Conservation (phyloP, 2,888 invertebrate species). For the Eupithecia pulchellata region DNA sequence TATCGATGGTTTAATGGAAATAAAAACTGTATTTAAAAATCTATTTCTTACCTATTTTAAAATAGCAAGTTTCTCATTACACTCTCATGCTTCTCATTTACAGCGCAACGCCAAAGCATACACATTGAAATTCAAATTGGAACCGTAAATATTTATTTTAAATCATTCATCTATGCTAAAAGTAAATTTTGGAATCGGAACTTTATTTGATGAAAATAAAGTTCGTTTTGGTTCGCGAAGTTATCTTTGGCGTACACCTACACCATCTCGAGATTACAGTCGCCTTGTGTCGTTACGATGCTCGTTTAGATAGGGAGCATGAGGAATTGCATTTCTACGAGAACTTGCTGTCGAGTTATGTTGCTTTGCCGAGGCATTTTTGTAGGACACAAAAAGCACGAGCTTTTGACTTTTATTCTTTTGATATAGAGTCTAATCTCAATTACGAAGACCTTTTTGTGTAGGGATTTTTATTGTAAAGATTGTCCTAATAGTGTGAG, state of each 20-base stretch:
- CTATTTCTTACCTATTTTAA: neutral
- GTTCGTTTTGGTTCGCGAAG: slow-evolving; percentile 53
- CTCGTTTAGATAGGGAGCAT: slow-evolving; percentile 82
- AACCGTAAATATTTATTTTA: slow-evolving; percentile 53
- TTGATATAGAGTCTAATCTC: neutral
- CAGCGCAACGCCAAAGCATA: slow-evolving; percentile 20
- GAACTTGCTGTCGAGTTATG: slow-evolving; percentile 55
- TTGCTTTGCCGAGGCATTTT: slow-evolving; percentile 26
- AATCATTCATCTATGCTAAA: slow-evolving; percentile 54
- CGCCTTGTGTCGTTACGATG: slow-evolving; percentile 76
- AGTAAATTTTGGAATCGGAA: slow-evolving; percentile 40
- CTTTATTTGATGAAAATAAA: slow-evolving; percentile 47
- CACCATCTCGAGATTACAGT: slow-evolving; percentile 78
- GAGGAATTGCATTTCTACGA: slow-evolving; percentile 80
- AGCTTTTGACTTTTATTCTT: neutral
- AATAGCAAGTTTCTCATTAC: slow-evolving; percentile 4
- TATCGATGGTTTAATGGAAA: neutral
- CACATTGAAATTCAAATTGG: slow-evolving; percentile 43
- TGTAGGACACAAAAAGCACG: slow-evolving; percentile 1
- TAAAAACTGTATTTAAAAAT: neutral
- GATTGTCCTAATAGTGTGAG: too few species aligned
- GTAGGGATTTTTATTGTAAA: neutral
- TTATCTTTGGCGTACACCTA: slow-evolving; percentile 46
- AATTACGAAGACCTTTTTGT: neutral
- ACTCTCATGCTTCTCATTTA: slow-evolving; percentile 17